phyloP scores from a whole-genome alignment of 2,797 vertebrate genomes.

The Argya squamiceps region DNA sequence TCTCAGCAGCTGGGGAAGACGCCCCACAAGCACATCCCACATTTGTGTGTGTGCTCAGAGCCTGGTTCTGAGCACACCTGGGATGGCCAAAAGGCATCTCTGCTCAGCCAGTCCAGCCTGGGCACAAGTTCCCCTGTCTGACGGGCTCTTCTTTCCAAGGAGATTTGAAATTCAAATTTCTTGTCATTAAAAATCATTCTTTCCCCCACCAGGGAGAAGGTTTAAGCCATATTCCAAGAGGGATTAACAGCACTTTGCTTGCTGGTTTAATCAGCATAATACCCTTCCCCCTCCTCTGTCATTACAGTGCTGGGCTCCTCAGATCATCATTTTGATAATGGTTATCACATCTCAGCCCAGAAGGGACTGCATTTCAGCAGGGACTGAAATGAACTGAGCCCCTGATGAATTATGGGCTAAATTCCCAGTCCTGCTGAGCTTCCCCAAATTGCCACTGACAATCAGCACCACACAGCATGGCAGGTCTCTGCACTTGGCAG shows the following conservation, averaged over 20 bases:
- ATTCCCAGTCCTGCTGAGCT: not conserved
- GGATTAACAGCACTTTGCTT: not conserved
- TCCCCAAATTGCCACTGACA: not conserved
- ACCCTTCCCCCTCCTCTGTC: not conserved
- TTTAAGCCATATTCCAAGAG: constrained; percentile 11
- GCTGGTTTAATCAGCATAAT: constrained; percentile 39
- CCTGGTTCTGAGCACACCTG: not conserved
- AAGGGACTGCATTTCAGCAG: not conserved
- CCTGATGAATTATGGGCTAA: not conserved
- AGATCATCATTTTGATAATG: not conserved
- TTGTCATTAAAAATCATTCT: not conserved
- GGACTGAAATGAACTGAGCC: not conserved
- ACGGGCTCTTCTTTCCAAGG: not conserved
- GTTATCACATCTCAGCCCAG: constrained; percentile 15
- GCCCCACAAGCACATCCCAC: accelerated
- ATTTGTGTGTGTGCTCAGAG: not conserved
- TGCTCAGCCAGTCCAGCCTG: not conserved
- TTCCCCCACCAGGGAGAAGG: not conserved
- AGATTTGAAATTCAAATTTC: constrained; percentile 31
- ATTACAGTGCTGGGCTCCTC: not conserved
- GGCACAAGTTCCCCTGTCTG: not conserved
- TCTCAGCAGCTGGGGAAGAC: not conserved
- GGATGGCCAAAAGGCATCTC: not conserved
- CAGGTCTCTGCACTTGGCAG: not conserved
- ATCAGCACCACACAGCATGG: not conserved